These are phyloP conservation scores for Dreissena rostriformis DNA, from an alignment of 1,140 invertebrate species.

Conservation along the genomic window DNA sequence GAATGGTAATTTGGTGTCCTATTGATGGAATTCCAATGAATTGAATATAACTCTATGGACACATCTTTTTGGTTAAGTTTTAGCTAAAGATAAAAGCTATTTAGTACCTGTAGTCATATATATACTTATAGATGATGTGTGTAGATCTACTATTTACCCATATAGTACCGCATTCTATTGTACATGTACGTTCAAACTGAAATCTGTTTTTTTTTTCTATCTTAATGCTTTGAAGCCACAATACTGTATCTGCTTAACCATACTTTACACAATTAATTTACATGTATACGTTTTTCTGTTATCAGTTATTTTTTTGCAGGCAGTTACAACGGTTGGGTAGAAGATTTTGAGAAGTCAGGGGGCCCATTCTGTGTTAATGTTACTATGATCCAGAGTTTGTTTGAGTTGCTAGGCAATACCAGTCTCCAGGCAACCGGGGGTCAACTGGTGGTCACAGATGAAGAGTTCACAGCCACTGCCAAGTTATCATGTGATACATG, in stretches of 20 bases:
- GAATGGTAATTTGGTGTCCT: no score
- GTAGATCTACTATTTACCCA: no score
- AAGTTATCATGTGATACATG: conserved; percentile 24
- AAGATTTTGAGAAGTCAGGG: conserved; percentile 57
- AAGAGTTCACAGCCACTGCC: conserved; percentile 43
- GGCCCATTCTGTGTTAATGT: conserved; percentile 55
- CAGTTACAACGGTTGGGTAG: conserved; percentile 64
- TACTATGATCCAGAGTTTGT: conserved; percentile 45
- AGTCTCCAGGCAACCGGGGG: conserved; percentile 41
- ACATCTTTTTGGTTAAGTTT: no score
- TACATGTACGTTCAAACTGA: no score
- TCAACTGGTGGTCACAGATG: conserved; percentile 37
- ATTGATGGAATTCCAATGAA: no score
- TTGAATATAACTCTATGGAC: no score
- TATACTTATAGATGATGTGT: no score
- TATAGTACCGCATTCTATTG: no score
- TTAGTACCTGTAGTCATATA: no score
- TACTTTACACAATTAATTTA: neutral
- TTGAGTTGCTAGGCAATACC: conserved; percentile 55
- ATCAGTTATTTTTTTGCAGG: conserved; percentile 35
- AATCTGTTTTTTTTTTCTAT: no score
- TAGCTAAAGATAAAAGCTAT: no score
- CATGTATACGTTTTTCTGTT: neutral
- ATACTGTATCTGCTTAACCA: neutral
- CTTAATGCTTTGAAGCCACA: neutral